Base-by-base conservation (phyloP, 2,797 vertebrate genomes). In the Pangasius djambal region DNA sequence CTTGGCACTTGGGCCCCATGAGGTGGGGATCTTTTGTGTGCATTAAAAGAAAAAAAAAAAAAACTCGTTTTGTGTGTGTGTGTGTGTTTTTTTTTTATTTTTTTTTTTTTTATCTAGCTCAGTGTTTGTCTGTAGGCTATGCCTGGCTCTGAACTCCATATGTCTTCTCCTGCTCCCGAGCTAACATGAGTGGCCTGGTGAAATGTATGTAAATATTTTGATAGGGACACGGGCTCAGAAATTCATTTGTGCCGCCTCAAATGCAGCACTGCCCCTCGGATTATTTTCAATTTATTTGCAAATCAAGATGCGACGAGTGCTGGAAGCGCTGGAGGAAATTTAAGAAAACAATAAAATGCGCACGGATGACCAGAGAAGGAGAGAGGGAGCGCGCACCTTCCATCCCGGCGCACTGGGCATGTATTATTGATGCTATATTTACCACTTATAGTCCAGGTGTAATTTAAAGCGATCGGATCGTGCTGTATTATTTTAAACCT, bases 221-320 rank as follows among this genome's bases (percentile, higher is more conserved):
- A 98, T 98, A 98, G 97, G 97, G 97, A 98, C 97, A 97, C 96
- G 95, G 97, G 97, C 97, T 98, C 96, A 95, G 96, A 98, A 98
- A 98, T 98, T 98, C 97, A 98, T 98, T 98, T 98, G 97, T 96
- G 94, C 96, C 96, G 94, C 96, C 95, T 96, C 96, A 95, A 95
- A 96, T 96, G 95, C 96, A 96, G 97, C 96, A 96, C 96, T 96
- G 95, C 94, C 97, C 97, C 97, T 97, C 97, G 97, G 97, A 98
- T 99, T 98, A 98, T 98, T 98, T 98, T 97, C 98, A 98, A 99
- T 99, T 98, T 98, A 98, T 99, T 99, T 99, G 97, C 98, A 98
- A 98, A 99, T 98, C 98, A 97, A 98, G 97, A 97, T 96, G 96
- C 96, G 96, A 96, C 97, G 96, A 97, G 96, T 97, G 97, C 96